These are phyloP conservation scores for Urocolius indicus DNA, from an alignment of 2,113 vertebrate genomes.

Conservation along the genomic window DNA sequence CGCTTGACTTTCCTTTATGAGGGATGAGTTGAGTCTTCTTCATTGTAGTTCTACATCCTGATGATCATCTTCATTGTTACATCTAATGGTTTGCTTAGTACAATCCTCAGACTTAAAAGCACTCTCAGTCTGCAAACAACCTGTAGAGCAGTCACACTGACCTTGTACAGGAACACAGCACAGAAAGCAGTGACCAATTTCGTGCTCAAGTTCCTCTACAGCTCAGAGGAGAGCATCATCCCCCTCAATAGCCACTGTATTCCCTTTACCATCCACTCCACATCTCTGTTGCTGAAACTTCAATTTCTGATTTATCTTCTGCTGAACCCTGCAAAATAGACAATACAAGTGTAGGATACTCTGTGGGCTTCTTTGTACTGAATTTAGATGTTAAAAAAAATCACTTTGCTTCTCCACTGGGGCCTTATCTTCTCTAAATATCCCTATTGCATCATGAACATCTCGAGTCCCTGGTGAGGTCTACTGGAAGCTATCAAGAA, in stretches of 20 bases:
- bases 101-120: accelerated
- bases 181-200: not conserved
- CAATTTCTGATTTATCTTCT: not conserved
- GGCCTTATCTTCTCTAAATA: not conserved
- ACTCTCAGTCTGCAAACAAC: not conserved
- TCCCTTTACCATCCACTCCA: accelerated
- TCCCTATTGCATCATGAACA: not conserved
- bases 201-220: not conserved
- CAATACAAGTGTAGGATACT: not conserved
- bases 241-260: not conserved
- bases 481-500: not conserved
- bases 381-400: not conserved
- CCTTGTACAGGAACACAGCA: accelerated
- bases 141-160: not conserved
- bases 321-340: not conserved
- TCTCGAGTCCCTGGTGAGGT: not conserved
- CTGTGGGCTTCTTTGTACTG: not conserved
- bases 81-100: not conserved
- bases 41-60: not conserved
- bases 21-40: not conserved
- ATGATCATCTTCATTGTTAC: not conserved
- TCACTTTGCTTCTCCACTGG: not conserved
- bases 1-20: not conserved
- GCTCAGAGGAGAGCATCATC: not conserved
- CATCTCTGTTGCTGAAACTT: not conserved